A percentile compares a stretch with the other conserved stretches of the same genome.
phyloP scores from a whole-genome alignment of 1,140 invertebrate species.

The Euglossa dilemma region DNA sequence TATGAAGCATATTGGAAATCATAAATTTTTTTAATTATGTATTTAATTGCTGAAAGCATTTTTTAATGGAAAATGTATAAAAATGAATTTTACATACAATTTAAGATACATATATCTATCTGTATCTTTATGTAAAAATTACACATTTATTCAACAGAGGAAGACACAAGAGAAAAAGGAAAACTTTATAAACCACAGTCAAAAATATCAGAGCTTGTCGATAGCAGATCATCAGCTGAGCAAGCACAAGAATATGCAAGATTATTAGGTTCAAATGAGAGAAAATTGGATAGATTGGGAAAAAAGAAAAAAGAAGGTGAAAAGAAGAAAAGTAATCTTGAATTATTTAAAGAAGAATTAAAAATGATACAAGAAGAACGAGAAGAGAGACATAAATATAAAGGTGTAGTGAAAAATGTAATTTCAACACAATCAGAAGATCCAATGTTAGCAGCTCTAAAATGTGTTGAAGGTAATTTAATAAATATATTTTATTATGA shows the following conservation, averaged over 20 bases:
- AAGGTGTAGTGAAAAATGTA: slow-evolving; percentile 85
- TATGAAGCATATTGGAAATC: not conserved
- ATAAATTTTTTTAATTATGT: slow-evolving; percentile 23
- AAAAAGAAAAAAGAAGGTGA: slow-evolving; percentile 93
- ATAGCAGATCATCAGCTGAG: slow-evolving; percentile 81
- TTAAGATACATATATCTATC: not conserved
- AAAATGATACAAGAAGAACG: slow-evolving; percentile 98
- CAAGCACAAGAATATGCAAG: slow-evolving; percentile 89
- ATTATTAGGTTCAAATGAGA: slow-evolving; percentile 84
- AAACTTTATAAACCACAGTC: slow-evolving; percentile 97
- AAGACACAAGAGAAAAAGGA: slow-evolving; percentile 94
- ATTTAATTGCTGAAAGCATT: not conserved
- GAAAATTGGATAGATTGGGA: slow-evolving; percentile 86
- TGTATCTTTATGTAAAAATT: not conserved
- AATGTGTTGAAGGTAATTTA: slow-evolving; percentile 78
- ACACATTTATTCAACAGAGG: slow-evolving; percentile 83
- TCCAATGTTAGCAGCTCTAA: slow-evolving; percentile 79
- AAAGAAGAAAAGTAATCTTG: slow-evolving; percentile 98
- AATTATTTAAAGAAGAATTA: slow-evolving; percentile 97
- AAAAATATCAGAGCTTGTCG: slow-evolving; percentile 85
- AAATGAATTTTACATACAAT: slow-evolving; percentile 13
- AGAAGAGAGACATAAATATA: slow-evolving; percentile 97
- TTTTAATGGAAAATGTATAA: not conserved
- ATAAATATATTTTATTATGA: not conserved
- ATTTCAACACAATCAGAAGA: slow-evolving; percentile 76